Evolutionary conservation across 2,797 vertebrate species (phyloP).

Genomic region (Brachyalestes nurse): DNA sequence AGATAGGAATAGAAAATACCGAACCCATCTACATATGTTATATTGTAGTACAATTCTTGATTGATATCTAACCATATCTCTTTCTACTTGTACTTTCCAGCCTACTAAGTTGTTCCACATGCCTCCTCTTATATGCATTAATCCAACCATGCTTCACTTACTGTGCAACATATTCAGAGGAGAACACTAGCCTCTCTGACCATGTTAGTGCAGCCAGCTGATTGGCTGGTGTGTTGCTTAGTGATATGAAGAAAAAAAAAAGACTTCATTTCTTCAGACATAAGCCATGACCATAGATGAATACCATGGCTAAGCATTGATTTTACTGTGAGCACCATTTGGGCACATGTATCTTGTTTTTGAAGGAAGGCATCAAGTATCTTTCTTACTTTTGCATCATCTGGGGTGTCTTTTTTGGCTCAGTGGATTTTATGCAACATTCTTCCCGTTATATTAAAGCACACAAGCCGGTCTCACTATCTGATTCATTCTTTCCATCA

Average conservation of each 20-base stretch:
- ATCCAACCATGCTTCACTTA: background rate
- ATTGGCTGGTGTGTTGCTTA: conserved; percentile 19
- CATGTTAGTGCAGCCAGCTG: conserved; percentile 1
- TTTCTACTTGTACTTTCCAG: background rate
- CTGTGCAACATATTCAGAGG: background rate
- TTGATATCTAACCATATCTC: background rate
- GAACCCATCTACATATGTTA: background rate
- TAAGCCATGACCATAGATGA: conserved; percentile 2
- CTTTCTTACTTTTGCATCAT: conserved; percentile 6
- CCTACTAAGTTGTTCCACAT: background rate
- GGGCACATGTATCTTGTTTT: background rate
- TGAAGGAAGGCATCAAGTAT: background rate
- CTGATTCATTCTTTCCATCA: background rate
- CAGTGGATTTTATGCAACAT: background rate
- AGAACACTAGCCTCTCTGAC: background rate
- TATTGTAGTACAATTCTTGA: background rate
- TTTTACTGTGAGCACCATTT: conserved; percentile 1
- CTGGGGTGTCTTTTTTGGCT: conserved; percentile 2
- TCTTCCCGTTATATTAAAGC: background rate
- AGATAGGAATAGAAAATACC: background rate
- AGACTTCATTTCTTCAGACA: background rate
- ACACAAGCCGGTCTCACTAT: background rate
- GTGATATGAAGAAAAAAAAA: background rate
- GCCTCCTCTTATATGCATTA: background rate
- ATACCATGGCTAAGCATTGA: background rate